Evolutionary conservation across 2,888 invertebrate species (phyloP), one percentile per base, ranked within the genome.

Genomic region (Polymixis lichenea): DNA sequence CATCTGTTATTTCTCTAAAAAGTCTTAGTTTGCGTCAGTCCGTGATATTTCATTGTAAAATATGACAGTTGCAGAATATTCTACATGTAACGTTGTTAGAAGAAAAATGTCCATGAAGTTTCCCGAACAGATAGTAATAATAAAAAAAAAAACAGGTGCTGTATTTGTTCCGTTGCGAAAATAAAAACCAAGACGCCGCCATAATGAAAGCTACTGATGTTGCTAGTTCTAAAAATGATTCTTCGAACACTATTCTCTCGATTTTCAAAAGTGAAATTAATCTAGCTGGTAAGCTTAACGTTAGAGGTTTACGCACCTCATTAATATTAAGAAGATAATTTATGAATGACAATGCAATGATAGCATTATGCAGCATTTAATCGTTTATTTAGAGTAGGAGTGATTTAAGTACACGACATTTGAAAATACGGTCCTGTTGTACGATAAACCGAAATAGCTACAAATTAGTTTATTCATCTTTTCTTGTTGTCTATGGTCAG

Each of bases 1-100:
- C 86, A 80, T 87, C 73, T 86, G 86, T 76, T 84, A 76, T 87
- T 67, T 17, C 38, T 51, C 32, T 56, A 76, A 74, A 46, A 78
- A 70, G 60, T 81, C 46, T 67, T 65, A 71, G 80, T 78, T 78
- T 68, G 65, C 32, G 69, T 66, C 61, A n/a, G 67, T 72, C 78
- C n/a, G 78, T 72, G 38, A 72, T 77, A 79, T 80, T 84, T 78
- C 43, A 53, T 56, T 66, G 38, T 43, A 61, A 65, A 65, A 72
- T 80, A 51, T 77, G 65, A 71, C 66, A 55, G 28, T 51, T 43
- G 67, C 11, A 71, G 28, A 49, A 49, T 72, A 71, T 74, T 73
- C 22, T 58, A 61, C 15, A 38, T 22, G 13, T 22, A 60, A 49
- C 32, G 25, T 55, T 46, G 22, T 56, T 53, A 13, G 17, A 72